Evolutionary conservation across 2,113 vertebrate species (phyloP), one percentile per base, ranked within the genome.

Genomic region (Monopterus albus): DNA sequence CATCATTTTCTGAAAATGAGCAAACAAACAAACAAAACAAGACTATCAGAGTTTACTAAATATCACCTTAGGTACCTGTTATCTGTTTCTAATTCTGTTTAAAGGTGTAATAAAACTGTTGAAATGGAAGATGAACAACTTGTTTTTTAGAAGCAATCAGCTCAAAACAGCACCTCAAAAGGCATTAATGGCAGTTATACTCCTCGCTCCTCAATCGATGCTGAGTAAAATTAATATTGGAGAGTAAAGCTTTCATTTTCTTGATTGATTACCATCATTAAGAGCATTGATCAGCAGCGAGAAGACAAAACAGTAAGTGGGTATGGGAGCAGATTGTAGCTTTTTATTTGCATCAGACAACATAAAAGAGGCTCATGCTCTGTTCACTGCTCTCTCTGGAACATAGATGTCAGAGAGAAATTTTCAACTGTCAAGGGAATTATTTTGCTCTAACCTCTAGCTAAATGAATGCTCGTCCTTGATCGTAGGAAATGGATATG

Each of bases 391-490:
- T 83, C 47, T 25, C 77, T 79, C 59, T 85, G 33, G 72, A 87
- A 88, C 79, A 82, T 67, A 86, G 82, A 90, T 78, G 85, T 86
- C 77, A 66, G 31, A 72, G 42, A 68, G 57, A 87, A 83, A 88
- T 92, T 82, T 89, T 88, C 78, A 81, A 85, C 74, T 76, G 40
- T 83, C 83, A 57, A 67, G 85, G 85, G 81, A 88, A 81, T 59
- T 63, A 75, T 89, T 89, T 77, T 62, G 73, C 85, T 85, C 82
- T 82, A 84, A 91, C 92, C 88, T 91, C 89, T 18, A 38, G 72
- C 90, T 85, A 91, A 92, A 90, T 69, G 81, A 91, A 81, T n/a
- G 55, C 60, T 63, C 40, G 91, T 87, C 93, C 92, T 93, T 93
- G 91, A 89, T 88, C 33, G 39, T 40, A 55, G 85, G 84, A 87